A percentile compares a stretch with the other conserved stretches of the same genome.
Conservation (phyloP, 2,113 vertebrate species). For the Pavo muticus region DNA sequence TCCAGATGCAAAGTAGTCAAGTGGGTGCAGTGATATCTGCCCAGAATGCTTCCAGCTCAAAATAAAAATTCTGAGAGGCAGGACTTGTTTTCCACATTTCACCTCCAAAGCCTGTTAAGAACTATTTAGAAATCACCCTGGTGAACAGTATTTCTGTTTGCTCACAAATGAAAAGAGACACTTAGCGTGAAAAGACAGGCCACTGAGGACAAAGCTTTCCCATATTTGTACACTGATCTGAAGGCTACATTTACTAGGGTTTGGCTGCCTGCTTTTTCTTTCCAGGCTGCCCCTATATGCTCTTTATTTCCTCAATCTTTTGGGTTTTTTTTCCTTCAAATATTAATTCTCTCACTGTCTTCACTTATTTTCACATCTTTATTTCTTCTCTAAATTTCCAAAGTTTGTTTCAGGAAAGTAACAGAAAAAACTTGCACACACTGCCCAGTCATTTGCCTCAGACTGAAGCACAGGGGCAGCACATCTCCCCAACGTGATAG, state of each 20-base stretch:
- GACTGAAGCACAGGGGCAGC: background rate
- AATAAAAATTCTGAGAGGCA: background rate
- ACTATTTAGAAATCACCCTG: background rate
- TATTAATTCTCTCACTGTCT: background rate
- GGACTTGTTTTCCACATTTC: background rate
- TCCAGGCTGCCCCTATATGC: background rate
- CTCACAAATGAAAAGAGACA: background rate
- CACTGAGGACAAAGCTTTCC: background rate
- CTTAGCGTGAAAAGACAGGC: background rate
- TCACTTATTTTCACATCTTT: background rate
- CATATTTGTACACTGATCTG: background rate
- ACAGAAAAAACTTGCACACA: background rate
- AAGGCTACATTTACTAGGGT: background rate
- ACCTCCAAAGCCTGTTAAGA: background rate
- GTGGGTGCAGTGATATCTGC: background rate
- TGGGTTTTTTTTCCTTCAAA: background rate
- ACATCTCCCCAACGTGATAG: background rate
- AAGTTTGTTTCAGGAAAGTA: background rate
- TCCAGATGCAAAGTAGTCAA: background rate
- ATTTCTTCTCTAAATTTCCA: background rate
- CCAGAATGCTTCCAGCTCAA: background rate
- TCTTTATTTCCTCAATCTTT: background rate
- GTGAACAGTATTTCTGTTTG: background rate
- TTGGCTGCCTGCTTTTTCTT: background rate
- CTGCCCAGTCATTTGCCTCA: background rate